Percentiles rank a stretch among this genome's conserved stretches.
Conservation (phyloP, 2,888 invertebrate genomes). For the Chrysolina americana region DNA sequence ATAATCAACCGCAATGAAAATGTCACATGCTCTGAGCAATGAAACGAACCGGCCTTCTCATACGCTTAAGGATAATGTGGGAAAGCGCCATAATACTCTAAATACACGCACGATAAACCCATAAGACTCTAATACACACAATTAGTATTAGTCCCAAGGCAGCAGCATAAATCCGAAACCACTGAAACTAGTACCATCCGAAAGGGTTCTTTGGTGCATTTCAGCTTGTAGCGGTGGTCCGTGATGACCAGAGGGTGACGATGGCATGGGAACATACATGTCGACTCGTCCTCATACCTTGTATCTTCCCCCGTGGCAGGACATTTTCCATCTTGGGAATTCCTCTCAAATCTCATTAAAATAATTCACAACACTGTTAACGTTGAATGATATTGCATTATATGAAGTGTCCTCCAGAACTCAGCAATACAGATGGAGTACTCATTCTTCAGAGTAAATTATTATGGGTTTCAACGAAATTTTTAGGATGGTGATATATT, state of each 20-base stretch:
- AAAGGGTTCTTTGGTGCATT: constrained; percentile 37
- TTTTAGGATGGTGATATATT: not conserved
- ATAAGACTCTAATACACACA: constrained; percentile 44
- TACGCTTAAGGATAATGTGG: constrained; percentile 12
- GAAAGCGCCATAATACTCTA: constrained; percentile 8
- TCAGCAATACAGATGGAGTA: not conserved
- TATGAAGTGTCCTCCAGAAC: not conserved
- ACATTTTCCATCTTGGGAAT: constrained; percentile 17
- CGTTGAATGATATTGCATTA: not conserved
- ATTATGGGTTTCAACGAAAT: not conserved
- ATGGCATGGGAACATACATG: constrained; percentile 52
- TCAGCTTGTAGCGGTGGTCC: constrained; percentile 28
- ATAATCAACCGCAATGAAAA: not conserved
- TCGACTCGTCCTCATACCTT: constrained; percentile 40
- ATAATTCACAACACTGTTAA: not conserved
- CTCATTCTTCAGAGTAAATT: not conserved
- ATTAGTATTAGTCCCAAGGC: constrained; percentile 31
- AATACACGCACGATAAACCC: constrained; percentile 38
- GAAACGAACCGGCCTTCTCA: not conserved
- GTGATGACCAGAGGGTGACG: constrained; percentile 54
- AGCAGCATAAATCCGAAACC: constrained; percentile 29
- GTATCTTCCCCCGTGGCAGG: constrained; percentile 34
- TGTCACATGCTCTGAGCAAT: constrained; percentile 1
- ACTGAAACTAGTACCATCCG: constrained; percentile 42
- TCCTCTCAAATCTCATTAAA: constrained; percentile 8